Evolutionary conservation across 2,113 vertebrate species (phyloP), one percentile per base, ranked within the genome.

Genomic region (cat (Felis catus)): DNA sequence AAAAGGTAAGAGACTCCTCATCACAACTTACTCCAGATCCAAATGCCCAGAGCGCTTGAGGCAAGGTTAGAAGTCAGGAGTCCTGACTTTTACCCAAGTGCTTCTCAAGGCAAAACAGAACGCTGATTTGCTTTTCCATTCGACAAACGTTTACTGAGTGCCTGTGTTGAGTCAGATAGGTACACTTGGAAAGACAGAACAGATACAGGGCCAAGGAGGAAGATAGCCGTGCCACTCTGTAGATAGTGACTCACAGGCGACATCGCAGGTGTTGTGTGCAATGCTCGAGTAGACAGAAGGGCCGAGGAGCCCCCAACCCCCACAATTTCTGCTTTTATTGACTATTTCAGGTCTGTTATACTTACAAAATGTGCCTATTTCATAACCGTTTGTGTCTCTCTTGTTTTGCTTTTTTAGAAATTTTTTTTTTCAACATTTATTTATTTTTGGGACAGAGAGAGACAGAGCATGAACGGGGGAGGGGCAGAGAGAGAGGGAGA

Each of bases 201-300:
- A 27, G 31, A 66, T 12, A 18, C 6, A 6, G 0, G 8, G 9
- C 53, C 0, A 21, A 27, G 55, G 7, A 74, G 76, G 45, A 90
- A 97, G 84, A 66, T 19, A 36, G 53, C 16, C 15, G 3, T 4
- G 21, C 33, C 31, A 14, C 15, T 39, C 73, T 45, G 27, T 39
- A 76, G 36, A 39, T 45, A 5, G 51, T 36, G 51, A 58, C 4
- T 58, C 9, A 4, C 4, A 8, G 53, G 39, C 5, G 16, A 45
- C 3, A 14, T 33, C 29, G 1, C 19, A 12, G 61, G n/a, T 18
- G 31, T 48, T 15, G 1, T 1, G 29, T 7, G 5, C 6, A 51
- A 33, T 74, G 55, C 65, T 74, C 8, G 5, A 65, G 11, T 18
- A 6, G 23, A 15, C 29, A 55, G 51, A 89, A 9, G 21, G 45